These are phyloP conservation scores for Tachystola acroxantha DNA, from an alignment of 2,888 invertebrate genomes.

Conservation along the genomic window DNA sequence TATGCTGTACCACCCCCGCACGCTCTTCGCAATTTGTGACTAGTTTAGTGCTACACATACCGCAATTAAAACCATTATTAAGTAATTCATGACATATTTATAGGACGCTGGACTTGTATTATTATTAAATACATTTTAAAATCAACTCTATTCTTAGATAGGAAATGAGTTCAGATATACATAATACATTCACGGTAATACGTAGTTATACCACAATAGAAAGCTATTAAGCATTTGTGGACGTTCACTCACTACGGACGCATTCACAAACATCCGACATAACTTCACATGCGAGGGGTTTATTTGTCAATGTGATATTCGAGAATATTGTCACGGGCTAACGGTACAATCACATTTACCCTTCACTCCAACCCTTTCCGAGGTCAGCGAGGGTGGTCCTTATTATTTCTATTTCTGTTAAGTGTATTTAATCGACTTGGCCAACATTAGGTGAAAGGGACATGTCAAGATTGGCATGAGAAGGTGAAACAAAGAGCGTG, in stretches of 20 bases:
- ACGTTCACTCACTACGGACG: neutral
- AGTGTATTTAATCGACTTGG: too few species aligned
- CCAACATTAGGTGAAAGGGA: too few species aligned
- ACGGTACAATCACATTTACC: neutral
- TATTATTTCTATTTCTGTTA: neutral
- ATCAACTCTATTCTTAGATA: neutral
- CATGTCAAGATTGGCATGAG: too few species aligned
- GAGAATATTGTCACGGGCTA: neutral
- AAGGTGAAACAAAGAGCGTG: too few species aligned
- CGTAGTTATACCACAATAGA: slow-evolving; percentile 7
- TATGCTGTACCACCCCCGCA: slow-evolving; percentile 12
- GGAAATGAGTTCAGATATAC: neutral
- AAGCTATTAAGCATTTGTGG: slow-evolving; percentile 8
- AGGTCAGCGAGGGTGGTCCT: neutral
- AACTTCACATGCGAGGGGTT: neutral
- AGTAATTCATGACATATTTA: neutral
- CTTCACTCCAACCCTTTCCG: neutral
- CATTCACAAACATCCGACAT: slow-evolving; percentile 4
- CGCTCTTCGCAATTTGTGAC: slow-evolving; percentile 40
- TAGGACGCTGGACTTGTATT: neutral
- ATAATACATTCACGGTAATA: too few species aligned
- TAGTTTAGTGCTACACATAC: slow-evolving; percentile 30
- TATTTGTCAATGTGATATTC: slow-evolving; percentile 6
- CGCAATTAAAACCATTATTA: slow-evolving; percentile 20
- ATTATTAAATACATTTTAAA: neutral